Base-by-base conservation (phyloP, 2,113 vertebrate genomes). In the Mandrillus leucophaeus region DNA sequence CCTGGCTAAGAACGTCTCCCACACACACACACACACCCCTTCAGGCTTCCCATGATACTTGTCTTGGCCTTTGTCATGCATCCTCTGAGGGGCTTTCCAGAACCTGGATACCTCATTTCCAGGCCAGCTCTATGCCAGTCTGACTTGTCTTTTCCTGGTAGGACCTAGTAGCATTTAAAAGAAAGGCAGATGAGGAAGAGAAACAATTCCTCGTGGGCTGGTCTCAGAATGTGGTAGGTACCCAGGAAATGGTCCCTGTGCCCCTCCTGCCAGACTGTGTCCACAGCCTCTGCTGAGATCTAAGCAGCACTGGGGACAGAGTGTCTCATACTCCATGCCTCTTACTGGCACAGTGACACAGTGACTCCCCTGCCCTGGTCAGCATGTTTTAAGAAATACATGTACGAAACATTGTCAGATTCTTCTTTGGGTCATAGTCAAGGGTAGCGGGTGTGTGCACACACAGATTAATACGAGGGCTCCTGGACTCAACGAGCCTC, bases 91-190 rank as follows among this genome's bases (percentile, higher is more conserved):
- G 38, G 76, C 83, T 89, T 85, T 86, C n/a, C n/a, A 30, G 32
- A 88, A 80, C 38, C 10, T 30, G 9, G 70, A 35, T 27, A 7
- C 59, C 30, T 81, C 66, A 23, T 89, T 86, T 45, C 66, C 79
- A 14, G 32, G 35, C 88, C 87, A 72, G 25, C 17, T 75, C 5
- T 59, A 11, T 59, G 66, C 43, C 30, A 5, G 4, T 32, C 50
- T 83, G 16, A 78, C 52, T 84, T 13, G 5, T 59, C 87, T 93
- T 83, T 88, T 88, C 72, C 66, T 96, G 79, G 45, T 78, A 17
- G 78, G 35, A 45, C 52, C n/a, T 3, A 35, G n/a, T 64, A 35
- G 13, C 52, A 8, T 85, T 75, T 85, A 64, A 76, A 45, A 30
- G 48, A 73, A 50, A 23, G 61, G 43, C 35, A 27, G 16, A 48